These are phyloP conservation scores for Lytechinus pictus DNA, from an alignment of 35 echinoderm and acorn worm genomes.

Conservation along the genomic window DNA sequence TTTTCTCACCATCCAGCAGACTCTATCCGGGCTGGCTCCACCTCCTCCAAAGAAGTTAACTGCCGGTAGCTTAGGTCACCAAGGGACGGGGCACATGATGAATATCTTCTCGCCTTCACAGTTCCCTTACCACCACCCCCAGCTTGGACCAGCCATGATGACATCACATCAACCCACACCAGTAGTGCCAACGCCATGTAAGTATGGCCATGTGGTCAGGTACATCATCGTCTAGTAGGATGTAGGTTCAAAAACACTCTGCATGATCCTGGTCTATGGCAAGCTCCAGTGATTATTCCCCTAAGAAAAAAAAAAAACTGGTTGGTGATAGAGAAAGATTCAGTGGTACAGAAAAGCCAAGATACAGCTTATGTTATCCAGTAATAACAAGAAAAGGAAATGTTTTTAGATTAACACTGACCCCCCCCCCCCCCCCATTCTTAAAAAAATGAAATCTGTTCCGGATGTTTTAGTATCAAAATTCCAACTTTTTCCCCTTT, in stretches of 20 bases:
- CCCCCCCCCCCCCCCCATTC: too few relatives aligned
- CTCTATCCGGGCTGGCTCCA: conserved; percentile 58
- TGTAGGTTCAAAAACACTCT: not conserved
- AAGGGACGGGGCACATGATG: conserved; percentile 23
- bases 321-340: too few relatives aligned
- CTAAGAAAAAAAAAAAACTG: too few relatives aligned
- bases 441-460: not conserved
- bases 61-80: conserved; percentile 5
- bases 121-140: conserved; percentile 49
- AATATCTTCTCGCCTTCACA: conserved; percentile 24
- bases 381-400: too few relatives aligned
- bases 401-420: too few relatives aligned
- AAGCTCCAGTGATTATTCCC: not conserved
- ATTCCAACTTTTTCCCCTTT: not conserved
- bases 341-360: too few relatives aligned
- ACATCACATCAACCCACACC: conserved; percentile 45
- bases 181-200: conserved; percentile 65
- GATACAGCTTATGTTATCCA: too few relatives aligned
- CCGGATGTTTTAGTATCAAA: not conserved
- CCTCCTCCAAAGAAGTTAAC: conserved; percentile 55
- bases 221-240: not conserved
- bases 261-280: not conserved
- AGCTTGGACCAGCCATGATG: conserved; percentile 20
- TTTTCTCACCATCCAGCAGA: not conserved
- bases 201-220: conserved; percentile 42